These are phyloP conservation scores for Acrocera orbiculus DNA, from an alignment of 2,888 invertebrate species.

Conservation along the genomic window DNA sequence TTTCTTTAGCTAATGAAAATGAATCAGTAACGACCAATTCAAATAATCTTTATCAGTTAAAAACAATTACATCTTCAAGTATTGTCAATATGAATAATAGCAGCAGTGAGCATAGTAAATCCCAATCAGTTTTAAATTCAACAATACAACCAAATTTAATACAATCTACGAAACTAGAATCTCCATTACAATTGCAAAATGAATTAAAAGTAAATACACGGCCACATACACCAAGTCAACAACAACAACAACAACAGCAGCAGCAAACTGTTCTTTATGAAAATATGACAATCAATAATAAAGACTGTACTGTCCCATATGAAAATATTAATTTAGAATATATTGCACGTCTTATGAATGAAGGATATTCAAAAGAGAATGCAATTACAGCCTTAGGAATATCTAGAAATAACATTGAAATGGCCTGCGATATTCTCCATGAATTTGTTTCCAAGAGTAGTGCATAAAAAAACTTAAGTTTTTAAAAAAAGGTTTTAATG, in stretches of 20 bases:
- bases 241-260: conserved; percentile 16
- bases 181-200: conserved; percentile 9
- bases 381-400: conserved; percentile 84
- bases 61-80: conserved; percentile 8
- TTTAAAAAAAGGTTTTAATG: no score
- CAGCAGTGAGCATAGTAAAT: conserved; percentile 3
- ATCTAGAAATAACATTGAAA: conserved; percentile 81
- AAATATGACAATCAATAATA: conserved; percentile 32
- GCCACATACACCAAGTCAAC: conserved; percentile 9
- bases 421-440: conserved; percentile 88
- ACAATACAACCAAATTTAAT: not conserved
- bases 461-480: conserved; percentile 5
- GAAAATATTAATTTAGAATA: conserved; percentile 85
- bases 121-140: not conserved
- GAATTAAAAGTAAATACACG: not conserved
- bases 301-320: conserved; percentile 44
- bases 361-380: conserved; percentile 80
- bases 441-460: conserved; percentile 60
- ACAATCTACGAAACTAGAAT: conserved; percentile 9
- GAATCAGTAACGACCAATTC: conserved; percentile 7
- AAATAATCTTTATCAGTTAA: conserved; percentile 13
- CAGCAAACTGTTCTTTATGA: conserved; percentile 26
- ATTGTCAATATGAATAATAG: conserved; percentile 11
- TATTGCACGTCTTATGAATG: conserved; percentile 70
- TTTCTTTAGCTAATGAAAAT: conserved; percentile 7